Percentiles rank a stretch among this genome's conserved stretches.
phyloP scores from a whole-genome alignment of 2,888 invertebrate species.

The Ormyrus pomaceus region DNA sequence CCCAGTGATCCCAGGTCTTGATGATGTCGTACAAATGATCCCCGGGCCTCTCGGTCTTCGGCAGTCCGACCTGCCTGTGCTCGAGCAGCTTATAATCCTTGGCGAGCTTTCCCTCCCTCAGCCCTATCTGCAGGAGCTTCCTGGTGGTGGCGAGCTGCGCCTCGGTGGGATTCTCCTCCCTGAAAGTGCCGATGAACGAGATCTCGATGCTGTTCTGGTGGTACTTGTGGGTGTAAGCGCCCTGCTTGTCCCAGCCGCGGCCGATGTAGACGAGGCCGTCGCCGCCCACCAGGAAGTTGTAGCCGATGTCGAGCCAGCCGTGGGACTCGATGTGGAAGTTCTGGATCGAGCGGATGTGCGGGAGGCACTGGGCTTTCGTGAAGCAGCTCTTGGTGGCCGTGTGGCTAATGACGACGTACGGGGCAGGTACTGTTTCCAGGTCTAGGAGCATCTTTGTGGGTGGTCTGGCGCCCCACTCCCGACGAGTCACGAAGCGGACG shows the following conservation, averaged over 20 bases:
- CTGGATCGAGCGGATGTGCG: slow-evolving; percentile 65
- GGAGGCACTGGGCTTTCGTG: slow-evolving; percentile 63
- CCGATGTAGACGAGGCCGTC: slow-evolving; percentile 86
- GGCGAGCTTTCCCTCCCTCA: slow-evolving; percentile 80
- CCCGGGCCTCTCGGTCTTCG: slow-evolving; percentile 75
- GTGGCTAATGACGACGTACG: slow-evolving; percentile 69
- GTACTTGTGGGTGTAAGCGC: slow-evolving; percentile 83
- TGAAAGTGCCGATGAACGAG: slow-evolving; percentile 85
- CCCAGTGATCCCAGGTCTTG: slow-evolving; percentile 48
- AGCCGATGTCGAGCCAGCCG: slow-evolving; percentile 83
- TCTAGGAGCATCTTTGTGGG: slow-evolving; percentile 63
- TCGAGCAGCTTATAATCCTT: slow-evolving; percentile 82
- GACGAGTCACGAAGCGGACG: slow-evolving; percentile 77
- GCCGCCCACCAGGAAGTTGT: slow-evolving; percentile 88
- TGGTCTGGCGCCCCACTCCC: slow-evolving; percentile 82
- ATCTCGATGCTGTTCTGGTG: slow-evolving; percentile 83
- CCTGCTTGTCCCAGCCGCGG: slow-evolving; percentile 84
- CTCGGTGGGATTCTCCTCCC: slow-evolving; percentile 69
- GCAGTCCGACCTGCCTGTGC: slow-evolving; percentile 82
- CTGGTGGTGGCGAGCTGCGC: slow-evolving; percentile 78
- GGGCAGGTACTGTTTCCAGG: slow-evolving; percentile 51
- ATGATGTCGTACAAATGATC: slow-evolving; percentile 49
- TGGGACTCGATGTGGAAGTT: slow-evolving; percentile 80
- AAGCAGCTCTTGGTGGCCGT: slow-evolving; percentile 70
- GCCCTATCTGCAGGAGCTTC: slow-evolving; percentile 81